These are phyloP conservation scores for Dicrostonyx torquatus DNA, from an alignment of 2,797 vertebrate species.

Conservation along the genomic window DNA sequence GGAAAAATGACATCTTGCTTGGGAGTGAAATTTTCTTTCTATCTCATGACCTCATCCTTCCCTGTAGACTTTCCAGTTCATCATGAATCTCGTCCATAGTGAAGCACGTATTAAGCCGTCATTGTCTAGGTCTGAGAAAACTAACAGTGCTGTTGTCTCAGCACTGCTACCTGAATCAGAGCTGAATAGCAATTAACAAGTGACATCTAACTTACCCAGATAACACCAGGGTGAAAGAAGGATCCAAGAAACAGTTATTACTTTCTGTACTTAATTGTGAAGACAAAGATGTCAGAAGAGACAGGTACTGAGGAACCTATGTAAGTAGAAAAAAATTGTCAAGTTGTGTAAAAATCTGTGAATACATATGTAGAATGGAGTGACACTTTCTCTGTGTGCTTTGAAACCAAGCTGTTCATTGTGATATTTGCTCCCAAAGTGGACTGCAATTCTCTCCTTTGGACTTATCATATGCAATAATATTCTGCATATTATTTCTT, in stretches of 20 bases:
- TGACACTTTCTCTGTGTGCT: background rate
- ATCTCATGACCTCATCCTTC: conserved; percentile 49
- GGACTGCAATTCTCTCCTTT: background rate
- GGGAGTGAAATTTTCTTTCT: background rate
- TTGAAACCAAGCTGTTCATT: background rate
- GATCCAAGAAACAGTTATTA: background rate
- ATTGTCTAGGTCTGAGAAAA: conserved; percentile 13
- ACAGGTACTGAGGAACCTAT: background rate
- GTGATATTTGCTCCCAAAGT: background rate
- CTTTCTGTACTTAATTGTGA: background rate
- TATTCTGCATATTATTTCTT: background rate
- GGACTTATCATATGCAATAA: background rate
- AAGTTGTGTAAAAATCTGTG: background rate
- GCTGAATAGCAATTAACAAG: background rate
- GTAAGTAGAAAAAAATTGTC: conserved; percentile 54
- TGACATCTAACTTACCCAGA: background rate
- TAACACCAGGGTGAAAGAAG: background rate
- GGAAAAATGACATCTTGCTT: conserved; percentile 47
- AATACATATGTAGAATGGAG: background rate
- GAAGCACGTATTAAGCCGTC: background rate
- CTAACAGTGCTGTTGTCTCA: background rate
- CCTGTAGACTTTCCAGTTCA: background rate
- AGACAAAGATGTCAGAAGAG: background rate
- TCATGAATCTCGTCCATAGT: background rate
- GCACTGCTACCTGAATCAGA: background rate